Evolutionary conservation across 2,888 invertebrate species (phyloP).

Genomic region (Nezara viridula): DNA sequence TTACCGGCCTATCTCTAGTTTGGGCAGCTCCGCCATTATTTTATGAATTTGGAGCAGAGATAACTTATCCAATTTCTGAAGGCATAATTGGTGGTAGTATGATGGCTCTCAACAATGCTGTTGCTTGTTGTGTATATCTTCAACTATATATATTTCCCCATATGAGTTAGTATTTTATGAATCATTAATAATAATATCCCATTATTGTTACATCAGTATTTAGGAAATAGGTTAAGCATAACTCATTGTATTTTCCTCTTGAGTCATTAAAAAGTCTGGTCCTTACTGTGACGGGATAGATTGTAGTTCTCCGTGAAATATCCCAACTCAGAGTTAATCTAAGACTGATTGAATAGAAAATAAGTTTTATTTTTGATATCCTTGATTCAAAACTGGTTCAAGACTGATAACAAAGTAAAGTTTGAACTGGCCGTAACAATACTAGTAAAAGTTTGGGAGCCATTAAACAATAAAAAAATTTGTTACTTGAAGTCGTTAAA

Average conservation of each 20-base stretch:
- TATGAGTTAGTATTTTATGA: constrained; percentile 37
- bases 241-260: too few relatives aligned
- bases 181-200: background rate
- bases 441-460: too few relatives aligned
- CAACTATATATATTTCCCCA: constrained; percentile 62
- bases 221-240: too few relatives aligned
- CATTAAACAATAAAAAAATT: too few relatives aligned
- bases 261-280: too few relatives aligned
- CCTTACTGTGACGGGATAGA: too few relatives aligned
- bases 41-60: constrained; percentile 68
- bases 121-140: constrained; percentile 62
- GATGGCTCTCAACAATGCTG: constrained; percentile 66
- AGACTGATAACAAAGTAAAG: too few relatives aligned
- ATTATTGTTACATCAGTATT: background rate
- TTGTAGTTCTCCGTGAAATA: too few relatives aligned
- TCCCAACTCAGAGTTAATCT: too few relatives aligned
- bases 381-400: too few relatives aligned
- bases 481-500: too few relatives aligned
- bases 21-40: constrained; percentile 68
- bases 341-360: background rate
- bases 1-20: constrained; percentile 67
- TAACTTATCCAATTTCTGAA: constrained; percentile 68
- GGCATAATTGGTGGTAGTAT: constrained; percentile 68
- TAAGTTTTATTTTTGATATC: background rate
- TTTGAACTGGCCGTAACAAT: too few relatives aligned